Evolutionary conservation across 2,888 invertebrate genomes (phyloP).

Genomic region (Tubulanus polymorphus): DNA sequence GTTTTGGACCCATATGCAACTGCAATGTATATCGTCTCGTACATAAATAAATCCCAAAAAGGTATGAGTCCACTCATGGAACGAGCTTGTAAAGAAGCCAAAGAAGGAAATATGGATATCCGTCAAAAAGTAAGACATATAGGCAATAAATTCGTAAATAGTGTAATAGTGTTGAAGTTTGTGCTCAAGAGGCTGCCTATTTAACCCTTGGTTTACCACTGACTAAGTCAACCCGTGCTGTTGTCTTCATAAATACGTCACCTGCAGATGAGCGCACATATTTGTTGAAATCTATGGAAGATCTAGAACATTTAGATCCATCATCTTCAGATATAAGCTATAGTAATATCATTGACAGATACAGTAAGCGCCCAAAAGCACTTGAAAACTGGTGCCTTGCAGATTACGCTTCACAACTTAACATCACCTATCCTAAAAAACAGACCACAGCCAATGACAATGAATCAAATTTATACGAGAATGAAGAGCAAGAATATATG

Average conservation of each 20-base stretch:
- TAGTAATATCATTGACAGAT: constrained; percentile 17
- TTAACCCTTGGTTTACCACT: constrained; percentile 21
- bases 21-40: neutral
- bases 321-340: constrained; percentile 14
- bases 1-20: neutral
- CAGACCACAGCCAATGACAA: too few relatives aligned
- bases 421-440: constrained; percentile 1
- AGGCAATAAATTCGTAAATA: neutral
- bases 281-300: constrained; percentile 12
- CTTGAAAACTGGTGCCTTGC: constrained; percentile 14
- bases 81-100: neutral
- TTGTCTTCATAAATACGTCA: constrained; percentile 18
- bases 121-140: neutral
- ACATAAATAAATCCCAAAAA: neutral
- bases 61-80: neutral
- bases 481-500: constrained; percentile 7
- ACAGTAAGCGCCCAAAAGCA: constrained; percentile 14
- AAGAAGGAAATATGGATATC: neutral
- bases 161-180: too few relatives aligned
- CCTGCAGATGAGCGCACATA: constrained; percentile 13
- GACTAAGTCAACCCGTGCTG: constrained; percentile 14
- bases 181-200: constrained; percentile 24
- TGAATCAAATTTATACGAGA: constrained; percentile 8
- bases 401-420: constrained; percentile 19
- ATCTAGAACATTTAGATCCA: constrained; percentile 14